These are phyloP conservation scores for Aplysia californica DNA, from an alignment of 1,140 invertebrate genomes.

Conservation along the genomic window DNA sequence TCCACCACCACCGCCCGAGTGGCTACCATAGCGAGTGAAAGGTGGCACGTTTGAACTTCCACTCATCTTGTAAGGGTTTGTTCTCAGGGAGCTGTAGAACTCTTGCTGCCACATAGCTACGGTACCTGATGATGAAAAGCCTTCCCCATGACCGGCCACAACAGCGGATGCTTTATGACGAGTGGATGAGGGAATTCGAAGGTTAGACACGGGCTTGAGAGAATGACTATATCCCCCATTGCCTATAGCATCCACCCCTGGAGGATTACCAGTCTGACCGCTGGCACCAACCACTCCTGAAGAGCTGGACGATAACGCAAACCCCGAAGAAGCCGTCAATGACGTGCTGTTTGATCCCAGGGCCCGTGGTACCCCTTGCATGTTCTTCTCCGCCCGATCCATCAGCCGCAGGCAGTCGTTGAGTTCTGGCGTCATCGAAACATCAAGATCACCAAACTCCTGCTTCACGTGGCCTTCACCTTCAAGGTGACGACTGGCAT, in stretches of 20 bases:
- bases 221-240: too few relatives aligned
- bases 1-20: too few relatives aligned
- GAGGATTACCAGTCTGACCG: not conserved
- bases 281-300: not conserved
- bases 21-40: too few relatives aligned
- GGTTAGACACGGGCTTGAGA: not conserved
- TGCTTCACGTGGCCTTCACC: not conserved
- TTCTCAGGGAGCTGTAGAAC: constrained; percentile 27
- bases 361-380: constrained; percentile 18
- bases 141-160: not conserved
- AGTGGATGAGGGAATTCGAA: not conserved
- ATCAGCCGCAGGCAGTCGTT: constrained; percentile 64
- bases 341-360: too few relatives aligned
- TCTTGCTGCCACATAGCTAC: constrained; percentile 16
- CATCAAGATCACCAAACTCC: constrained; percentile 45
- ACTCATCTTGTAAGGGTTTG: constrained; percentile 22
- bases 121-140: not conserved
- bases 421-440: constrained; percentile 63
- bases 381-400: constrained; percentile 63
- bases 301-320: not conserved
- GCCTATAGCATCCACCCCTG: too few relatives aligned
- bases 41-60: too few relatives aligned
- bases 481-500: not conserved
- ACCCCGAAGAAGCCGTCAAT: too few relatives aligned
- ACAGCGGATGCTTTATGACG: too few relatives aligned